Evolutionary conservation across 2,888 invertebrate genomes (phyloP).

Genomic region (Acholoe squamosa): DNA sequence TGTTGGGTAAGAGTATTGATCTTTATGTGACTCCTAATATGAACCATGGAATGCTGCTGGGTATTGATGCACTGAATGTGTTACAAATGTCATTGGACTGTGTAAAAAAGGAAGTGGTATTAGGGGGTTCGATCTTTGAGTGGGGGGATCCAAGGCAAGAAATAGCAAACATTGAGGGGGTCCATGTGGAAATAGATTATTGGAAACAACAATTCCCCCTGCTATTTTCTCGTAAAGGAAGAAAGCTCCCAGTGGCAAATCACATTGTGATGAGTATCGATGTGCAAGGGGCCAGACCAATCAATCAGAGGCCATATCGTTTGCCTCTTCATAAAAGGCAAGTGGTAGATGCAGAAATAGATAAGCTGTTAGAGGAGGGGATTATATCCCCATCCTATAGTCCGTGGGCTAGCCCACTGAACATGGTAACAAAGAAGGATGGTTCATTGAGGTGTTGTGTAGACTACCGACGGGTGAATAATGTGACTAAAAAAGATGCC

Average conservation of each 20-base stretch:
- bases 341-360: neutral
- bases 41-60: too few species aligned
- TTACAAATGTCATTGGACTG: neutral
- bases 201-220: neutral
- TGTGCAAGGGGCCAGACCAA: neutral
- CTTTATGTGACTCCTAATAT: too few species aligned
- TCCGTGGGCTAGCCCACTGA: neutral
- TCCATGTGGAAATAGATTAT: neutral
- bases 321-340: neutral
- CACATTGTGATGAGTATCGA: neutral
- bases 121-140: neutral
- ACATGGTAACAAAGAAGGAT: neutral
- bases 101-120: neutral
- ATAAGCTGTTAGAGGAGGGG: neutral
- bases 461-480: neutral
- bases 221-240: neutral
- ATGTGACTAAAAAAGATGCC: neutral
- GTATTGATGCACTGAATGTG: too few species aligned
- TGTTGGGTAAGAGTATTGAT: neutral
- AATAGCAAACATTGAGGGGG: neutral
- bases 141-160: neutral
- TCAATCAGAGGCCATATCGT: neutral
- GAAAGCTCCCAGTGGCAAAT: neutral
- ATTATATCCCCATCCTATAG: neutral
- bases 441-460: too few species aligned